phyloP scores from a whole-genome alignment of 2,797 vertebrate species.

The Parauchenoglanis punctatus region DNA sequence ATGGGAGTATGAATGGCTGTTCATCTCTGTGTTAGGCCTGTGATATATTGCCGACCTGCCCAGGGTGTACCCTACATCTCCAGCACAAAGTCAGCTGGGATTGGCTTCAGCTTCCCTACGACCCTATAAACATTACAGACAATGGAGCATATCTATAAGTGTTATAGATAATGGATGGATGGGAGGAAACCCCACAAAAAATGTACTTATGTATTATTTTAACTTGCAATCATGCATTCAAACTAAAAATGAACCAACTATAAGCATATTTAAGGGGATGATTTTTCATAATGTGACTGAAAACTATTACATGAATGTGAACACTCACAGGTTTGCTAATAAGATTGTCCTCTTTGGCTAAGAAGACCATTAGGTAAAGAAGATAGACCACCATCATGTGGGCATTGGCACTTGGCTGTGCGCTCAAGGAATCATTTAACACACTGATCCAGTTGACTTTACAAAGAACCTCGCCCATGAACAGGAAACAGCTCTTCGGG shows the following conservation, averaged over 20 bases:
- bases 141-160: too few species aligned
- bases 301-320: not conserved
- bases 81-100: too few species aligned
- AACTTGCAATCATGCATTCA: not conserved
- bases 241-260: not conserved
- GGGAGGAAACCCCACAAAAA: too few species aligned
- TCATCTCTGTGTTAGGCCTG: too few species aligned
- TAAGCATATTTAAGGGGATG: not conserved
- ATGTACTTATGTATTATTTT: too few species aligned
- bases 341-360: conserved; percentile 91
- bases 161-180: too few species aligned
- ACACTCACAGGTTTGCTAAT: conserved; percentile 78
- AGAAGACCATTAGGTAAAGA: conserved; percentile 90
- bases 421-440: conserved; percentile 84
- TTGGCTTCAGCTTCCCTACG: too few species aligned
- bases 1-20: too few species aligned
- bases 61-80: too few species aligned
- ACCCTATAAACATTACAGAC: too few species aligned
- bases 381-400: conserved; percentile 90
- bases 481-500: conserved; percentile 95
- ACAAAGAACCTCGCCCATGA: conserved; percentile 90
- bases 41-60: too few species aligned
- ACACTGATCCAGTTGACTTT: conserved; percentile 96
- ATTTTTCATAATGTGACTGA: not conserved
- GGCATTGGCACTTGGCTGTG: conserved; percentile 70